These are phyloP conservation scores for Saimiri boliviensis DNA, from an alignment of 2,113 vertebrate genomes.

Conservation along the genomic window DNA sequence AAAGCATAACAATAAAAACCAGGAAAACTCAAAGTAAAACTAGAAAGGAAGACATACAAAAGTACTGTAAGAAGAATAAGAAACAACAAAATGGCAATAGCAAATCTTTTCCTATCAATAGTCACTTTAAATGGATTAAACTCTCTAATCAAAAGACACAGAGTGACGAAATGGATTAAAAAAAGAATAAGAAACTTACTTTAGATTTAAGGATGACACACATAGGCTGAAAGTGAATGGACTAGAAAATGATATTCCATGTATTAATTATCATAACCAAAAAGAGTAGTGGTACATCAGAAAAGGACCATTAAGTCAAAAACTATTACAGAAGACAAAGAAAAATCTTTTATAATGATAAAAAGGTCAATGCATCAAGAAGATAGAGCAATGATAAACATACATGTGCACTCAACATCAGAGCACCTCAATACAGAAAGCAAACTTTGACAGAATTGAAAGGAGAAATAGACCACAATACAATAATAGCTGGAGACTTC, in stretches of 20 bases:
- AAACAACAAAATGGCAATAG: background rate
- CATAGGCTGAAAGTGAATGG: background rate
- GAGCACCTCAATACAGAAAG: background rate
- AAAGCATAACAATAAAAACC: background rate
- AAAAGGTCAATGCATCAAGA: background rate
- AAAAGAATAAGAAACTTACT: background rate
- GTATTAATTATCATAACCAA: background rate
- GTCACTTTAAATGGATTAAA: background rate
- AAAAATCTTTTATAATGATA: background rate
- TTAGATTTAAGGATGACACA: background rate
- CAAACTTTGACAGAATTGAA: background rate
- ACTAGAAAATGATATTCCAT: background rate
- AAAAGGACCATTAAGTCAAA: background rate
- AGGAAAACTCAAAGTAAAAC: background rate
- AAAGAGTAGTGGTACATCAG: background rate
- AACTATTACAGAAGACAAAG: background rate
- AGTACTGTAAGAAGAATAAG: background rate
- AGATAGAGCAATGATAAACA: background rate
- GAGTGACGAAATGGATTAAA: background rate
- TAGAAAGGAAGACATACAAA: background rate
- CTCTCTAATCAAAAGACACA: background rate
- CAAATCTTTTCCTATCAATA: background rate
- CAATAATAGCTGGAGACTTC: background rate
- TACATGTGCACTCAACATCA: background rate
- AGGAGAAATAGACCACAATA: background rate